Evolutionary conservation across 2,113 vertebrate species (phyloP), one percentile per base, ranked within the genome.

Genomic region (Seriola aureovittata): DNA sequence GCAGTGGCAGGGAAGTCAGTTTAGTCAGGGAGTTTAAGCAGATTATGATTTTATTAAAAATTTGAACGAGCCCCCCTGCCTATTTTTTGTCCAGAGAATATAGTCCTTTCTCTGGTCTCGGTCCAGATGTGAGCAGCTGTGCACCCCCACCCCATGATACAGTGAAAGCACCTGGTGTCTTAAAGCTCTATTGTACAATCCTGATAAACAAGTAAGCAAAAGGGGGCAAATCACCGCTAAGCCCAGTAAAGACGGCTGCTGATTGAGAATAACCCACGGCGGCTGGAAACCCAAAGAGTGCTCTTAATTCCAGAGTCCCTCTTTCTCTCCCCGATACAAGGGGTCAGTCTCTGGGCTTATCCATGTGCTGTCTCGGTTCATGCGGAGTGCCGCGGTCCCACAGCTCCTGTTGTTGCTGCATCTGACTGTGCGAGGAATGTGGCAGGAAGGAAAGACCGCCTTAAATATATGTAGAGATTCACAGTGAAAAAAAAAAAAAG

Each of bases 131-230:
- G 4, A 80, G 82, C 82, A 90, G 81, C 83, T 87, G 86, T 85
- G 67, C 62, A 54, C 40, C 40, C 40, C 40, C 40, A 9, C 40
- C 40, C 36, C 11, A 74, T 57, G 69, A 74, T 74, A 65, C 57
- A 90, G 86, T 85, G 91, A 93, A 91, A 92, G 88, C 86, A 86
- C 82, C 80, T 89, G 85, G 81, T 78, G 71, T 72, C 88, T 85
- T 88, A 88, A 77, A 44, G 78, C 78, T 76, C 85, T 36, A 44
- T 38, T 67, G 70, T 78, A 76, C 85, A 90, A 90, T 87, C 91
- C 82, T 38, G 66, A 85, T 91, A 91, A 91, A 91, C 89, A 92
- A 88, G 78, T 86, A 89, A 91, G 84, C 82, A 91, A 91, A 84
- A 84, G 82, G 70, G 68, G 75, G 50, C 70, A 81, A 92, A 91